Evolutionary conservation across 2,888 invertebrate genomes (phyloP).

Genomic region (Orthonevra nobilis): DNA sequence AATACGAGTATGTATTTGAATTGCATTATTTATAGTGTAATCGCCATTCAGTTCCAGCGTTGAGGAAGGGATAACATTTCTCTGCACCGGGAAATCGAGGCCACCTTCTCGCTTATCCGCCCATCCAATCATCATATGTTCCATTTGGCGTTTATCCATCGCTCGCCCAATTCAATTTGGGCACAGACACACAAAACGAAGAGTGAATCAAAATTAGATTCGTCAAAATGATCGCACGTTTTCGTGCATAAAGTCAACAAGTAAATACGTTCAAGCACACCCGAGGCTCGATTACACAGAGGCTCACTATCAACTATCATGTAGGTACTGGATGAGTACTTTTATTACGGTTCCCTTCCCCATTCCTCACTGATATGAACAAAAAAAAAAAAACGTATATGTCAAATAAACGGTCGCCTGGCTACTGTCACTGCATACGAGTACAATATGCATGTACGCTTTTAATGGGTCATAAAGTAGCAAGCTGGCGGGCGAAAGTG

Average conservation of each 20-base stretch:
- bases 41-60: no score
- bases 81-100: conserved; percentile 38
- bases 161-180: not conserved
- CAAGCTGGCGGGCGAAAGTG: conserved; percentile 15
- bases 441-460: conserved; percentile 27
- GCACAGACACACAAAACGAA: not conserved
- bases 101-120: conserved; percentile 27
- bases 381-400: conserved; percentile 51
- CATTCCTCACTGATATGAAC: conserved; percentile 29
- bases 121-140: not conserved
- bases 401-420: conserved; percentile 46
- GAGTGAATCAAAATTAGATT: conserved; percentile 21
- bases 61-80: no score
- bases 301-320: no score
- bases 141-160: conserved; percentile 4
- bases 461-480: conserved; percentile 44
- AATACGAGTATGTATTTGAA: no score
- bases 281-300: no score
- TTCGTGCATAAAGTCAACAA: conserved; percentile 11
- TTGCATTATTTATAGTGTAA: no score
- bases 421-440: no score
- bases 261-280: not conserved
- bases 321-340: no score
- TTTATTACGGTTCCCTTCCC: conserved; percentile 9
- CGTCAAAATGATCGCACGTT: conserved; percentile 13